Evolutionary conservation across 2,888 invertebrate genomes (phyloP), one percentile per base, ranked within the genome.

Genomic region (Bombylius discolor): DNA sequence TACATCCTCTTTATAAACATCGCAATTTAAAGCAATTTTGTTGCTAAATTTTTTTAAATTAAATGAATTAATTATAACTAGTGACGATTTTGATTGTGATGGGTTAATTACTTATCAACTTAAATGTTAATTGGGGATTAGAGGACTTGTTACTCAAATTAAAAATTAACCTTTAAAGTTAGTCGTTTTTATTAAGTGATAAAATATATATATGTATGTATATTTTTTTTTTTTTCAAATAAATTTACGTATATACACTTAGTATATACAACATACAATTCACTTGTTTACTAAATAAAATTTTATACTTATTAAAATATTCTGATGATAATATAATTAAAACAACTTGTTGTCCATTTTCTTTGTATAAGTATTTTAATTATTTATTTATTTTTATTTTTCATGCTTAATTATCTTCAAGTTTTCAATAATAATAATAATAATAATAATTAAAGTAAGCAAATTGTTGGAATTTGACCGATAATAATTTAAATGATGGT

Each of bases 121-220:
- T 11, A 50, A 55, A 51, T 51, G 55, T 55, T 55, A 55, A 55
- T 55, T 55, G 55, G 55, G 55, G 55, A 55, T 55, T 55, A 55
- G 55, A 55, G 55, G 55, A 55, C 55, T 55, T 50, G 51, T 51
- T 47, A 51, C 51, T 51, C 51, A 51, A 55, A 55, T 55, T 55
- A 55, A 55, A 55, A 55, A 55, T 55, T 55, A 55, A 55, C 55
- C 51, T 42, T 36, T 9, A 39, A 39, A 9, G 7, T 39, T 39
- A 39, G 23, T 23, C 23, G 23, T 23, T 23, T 23, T 23, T 23
- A 23, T 23, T 23, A 23, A 23, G 23, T 23, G 23, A 23, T 23
- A 23, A 23, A 23, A 23, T 23, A 23, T 6, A 42, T 42, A 42
- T 36, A 42, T 42, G 5, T 11, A 42, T 42, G 1, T 42, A 42